A percentile compares a stretch with the other conserved stretches of the same genome.
Conservation (phyloP, 2,888 invertebrate species). For the Drosophila falleni region DNA sequence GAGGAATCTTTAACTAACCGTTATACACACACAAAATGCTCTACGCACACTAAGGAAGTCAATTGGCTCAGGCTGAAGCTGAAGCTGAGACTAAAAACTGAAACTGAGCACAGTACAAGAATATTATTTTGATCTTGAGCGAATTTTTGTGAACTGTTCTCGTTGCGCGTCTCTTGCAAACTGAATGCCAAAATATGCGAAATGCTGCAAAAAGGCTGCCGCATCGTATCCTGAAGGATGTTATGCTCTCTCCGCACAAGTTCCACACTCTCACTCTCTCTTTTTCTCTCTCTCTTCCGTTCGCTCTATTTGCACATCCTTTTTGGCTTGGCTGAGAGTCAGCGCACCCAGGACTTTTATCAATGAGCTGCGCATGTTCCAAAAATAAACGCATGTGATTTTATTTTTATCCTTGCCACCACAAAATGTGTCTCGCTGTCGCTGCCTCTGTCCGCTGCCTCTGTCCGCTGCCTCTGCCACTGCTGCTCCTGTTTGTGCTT, state of each 20-base stretch:
- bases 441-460: not conserved
- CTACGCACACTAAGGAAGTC: conserved; percentile 46
- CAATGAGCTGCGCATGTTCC: conserved; percentile 75
- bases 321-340: conserved; percentile 40
- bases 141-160: conserved; percentile 72
- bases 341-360: conserved; percentile 54
- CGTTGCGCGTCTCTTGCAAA: conserved; percentile 78
- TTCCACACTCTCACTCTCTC: conserved; percentile 1
- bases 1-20: conserved; percentile 64
- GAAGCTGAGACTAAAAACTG: conserved; percentile 42
- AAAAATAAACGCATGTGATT: conserved; percentile 62
- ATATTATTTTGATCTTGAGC: conserved; percentile 8
- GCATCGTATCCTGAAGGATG: conserved; percentile 71
- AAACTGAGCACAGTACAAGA: conserved; percentile 23
- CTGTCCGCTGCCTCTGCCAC: not conserved
- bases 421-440: conserved; percentile 22
- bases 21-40: conserved; percentile 74
- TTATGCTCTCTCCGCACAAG: conserved; percentile 52
- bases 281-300: conserved; percentile 1
- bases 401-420: conserved; percentile 59
- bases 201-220: conserved; percentile 65
- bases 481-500: conserved; percentile 23
- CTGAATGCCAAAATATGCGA: conserved; percentile 65
- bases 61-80: conserved; percentile 33
- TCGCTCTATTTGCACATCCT: conserved; percentile 21